These are phyloP conservation scores for Halocaridina rubra DNA, from an alignment of 2,888 invertebrate genomes.

Conservation along the genomic window DNA sequence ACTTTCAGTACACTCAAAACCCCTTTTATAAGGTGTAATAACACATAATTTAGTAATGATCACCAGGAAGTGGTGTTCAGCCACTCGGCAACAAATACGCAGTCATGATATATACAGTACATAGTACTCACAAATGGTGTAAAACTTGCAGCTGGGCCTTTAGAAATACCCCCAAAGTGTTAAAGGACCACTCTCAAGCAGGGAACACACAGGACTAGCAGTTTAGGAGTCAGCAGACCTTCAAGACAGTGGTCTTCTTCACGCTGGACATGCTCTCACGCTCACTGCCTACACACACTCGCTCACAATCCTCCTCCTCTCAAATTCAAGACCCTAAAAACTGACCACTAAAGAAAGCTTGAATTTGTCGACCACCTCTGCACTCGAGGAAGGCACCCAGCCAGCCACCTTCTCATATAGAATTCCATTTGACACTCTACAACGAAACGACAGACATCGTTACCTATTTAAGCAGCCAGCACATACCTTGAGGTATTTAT, in stretches of 20 bases:
- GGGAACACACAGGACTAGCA: constrained; percentile 2
- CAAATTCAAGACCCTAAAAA: constrained; percentile 11
- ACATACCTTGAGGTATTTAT: constrained; percentile 7
- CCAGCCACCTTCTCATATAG: background rate
- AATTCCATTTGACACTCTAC: background rate
- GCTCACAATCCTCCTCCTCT: constrained; percentile 38
- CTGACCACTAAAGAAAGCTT: constrained; percentile 33
- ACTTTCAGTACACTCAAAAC: no score
- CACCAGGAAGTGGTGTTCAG: no score
- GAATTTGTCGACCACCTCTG: background rate
- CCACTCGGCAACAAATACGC: no score
- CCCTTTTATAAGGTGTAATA: no score
- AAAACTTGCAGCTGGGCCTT: background rate
- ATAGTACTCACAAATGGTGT: background rate
- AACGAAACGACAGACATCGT: background rate
- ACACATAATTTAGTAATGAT: no score
- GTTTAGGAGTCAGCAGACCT: constrained; percentile 18
- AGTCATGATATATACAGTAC: background rate
- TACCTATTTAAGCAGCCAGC: background rate
- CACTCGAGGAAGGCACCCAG: background rate
- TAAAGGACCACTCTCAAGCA: background rate
- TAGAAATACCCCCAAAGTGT: no score
- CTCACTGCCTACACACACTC: no score
- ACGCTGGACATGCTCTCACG: constrained; percentile 44
- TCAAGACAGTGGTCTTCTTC: constrained; percentile 46